Evolutionary conservation across 1,140 invertebrate species (phyloP).

Genomic region (Berghia stephanieae): DNA sequence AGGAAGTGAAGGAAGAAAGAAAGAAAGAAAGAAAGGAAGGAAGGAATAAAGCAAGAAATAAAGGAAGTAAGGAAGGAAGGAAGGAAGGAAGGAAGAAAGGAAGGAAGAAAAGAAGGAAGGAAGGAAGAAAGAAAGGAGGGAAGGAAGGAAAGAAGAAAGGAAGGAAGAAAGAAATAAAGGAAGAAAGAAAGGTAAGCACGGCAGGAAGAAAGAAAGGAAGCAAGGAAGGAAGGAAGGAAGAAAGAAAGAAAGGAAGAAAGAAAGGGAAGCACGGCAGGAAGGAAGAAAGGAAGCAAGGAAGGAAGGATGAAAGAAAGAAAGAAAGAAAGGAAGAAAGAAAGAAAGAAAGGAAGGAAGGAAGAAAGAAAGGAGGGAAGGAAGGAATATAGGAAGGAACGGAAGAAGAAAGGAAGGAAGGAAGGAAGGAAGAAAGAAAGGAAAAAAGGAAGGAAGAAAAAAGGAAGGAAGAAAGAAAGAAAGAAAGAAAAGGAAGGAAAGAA

Average conservation of each 20-base stretch:
- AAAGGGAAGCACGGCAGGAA: neutral
- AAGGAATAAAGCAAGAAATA: neutral
- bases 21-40: neutral
- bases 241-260: neutral
- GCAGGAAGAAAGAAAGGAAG: neutral
- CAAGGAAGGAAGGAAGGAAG: neutral
- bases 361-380: neutral
- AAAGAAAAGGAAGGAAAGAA: too few relatives aligned
- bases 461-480: neutral
- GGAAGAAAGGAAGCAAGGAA: neutral
- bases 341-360: neutral
- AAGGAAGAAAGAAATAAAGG: neutral
- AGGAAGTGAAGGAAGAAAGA: neutral
- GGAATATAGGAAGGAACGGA: neutral
- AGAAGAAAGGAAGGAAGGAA: conserved; percentile 15
- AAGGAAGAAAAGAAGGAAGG: neutral
- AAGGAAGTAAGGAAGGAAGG: neutral
- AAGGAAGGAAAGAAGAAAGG: neutral
- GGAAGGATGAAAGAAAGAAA: neutral
- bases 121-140: neutral
- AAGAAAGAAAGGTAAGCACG: neutral
- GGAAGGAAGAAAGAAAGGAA: neutral
- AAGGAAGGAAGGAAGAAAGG: neutral
- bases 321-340: neutral
- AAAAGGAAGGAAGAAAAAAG: neutral